Percentiles rank a stretch among this genome's conserved stretches.
Conservation (phyloP, 2,888 invertebrate genomes). For the Corythucha ciliata region DNA sequence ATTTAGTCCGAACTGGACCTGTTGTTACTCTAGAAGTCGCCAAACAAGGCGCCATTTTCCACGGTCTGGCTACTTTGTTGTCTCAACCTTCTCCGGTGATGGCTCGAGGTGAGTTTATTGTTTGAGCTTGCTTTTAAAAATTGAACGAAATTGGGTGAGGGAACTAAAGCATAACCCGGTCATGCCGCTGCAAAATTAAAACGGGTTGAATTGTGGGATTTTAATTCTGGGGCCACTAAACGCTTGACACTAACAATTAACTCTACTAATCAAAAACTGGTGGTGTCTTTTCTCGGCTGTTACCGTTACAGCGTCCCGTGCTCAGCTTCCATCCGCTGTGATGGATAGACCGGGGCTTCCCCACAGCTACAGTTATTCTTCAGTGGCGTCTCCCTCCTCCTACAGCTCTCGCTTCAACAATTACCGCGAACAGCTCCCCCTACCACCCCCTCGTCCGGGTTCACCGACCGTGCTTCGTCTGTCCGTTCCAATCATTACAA, state of each 20-base stretch:
- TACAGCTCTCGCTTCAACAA: too few relatives aligned
- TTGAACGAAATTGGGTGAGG: not conserved
- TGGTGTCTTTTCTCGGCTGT: constrained; percentile 2
- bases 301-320: constrained; percentile 19
- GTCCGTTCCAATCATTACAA: constrained; percentile 25
- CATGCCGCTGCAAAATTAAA: too few relatives aligned
- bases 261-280: not conserved
- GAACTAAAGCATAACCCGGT: not conserved
- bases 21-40: constrained; percentile 92
- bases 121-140: not conserved
- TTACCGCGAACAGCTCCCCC: constrained; percentile 10
- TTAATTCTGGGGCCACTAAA: not conserved
- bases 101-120: constrained; percentile 53
- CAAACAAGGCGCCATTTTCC: constrained; percentile 94
- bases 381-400: too few relatives aligned
- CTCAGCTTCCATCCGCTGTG: constrained; percentile 11
- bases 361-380: too few relatives aligned
- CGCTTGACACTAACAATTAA: not conserved
- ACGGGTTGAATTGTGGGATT: not conserved
- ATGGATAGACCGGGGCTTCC: constrained; percentile 24
- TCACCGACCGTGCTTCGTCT: constrained; percentile 29
- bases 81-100: constrained; percentile 83
- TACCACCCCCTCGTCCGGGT: constrained; percentile 24
- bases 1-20: constrained; percentile 86
- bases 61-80: constrained; percentile 85